Evolutionary conservation across 2,797 vertebrate species (phyloP), one percentile per base, ranked within the genome.

Genomic region (Xenops minutus): DNA sequence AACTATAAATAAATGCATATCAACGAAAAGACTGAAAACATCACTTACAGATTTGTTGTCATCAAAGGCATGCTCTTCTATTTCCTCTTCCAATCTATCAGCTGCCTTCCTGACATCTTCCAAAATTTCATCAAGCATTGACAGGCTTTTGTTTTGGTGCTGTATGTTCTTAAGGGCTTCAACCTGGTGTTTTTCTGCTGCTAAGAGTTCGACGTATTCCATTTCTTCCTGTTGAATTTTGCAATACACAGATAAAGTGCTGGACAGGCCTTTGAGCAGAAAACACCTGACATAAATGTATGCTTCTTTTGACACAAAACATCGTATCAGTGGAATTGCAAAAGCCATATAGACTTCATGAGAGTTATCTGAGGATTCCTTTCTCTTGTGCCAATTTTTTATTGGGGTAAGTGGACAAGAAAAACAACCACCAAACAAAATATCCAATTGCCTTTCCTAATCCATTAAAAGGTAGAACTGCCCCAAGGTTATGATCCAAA

Each of bases 81-180:
- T 99, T 94, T 99, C 98, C 92, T 99, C 99, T 96, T 99, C 99
- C 37, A 99, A 95, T 8, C 99, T 98, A 94, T 99, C 99, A 2
- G 99, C 99, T n/a, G 99, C 99, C 96, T 98, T 99, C 93, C 98
- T 97, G 68, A 99, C 99, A 6, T 99, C 99, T 97, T 99, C 99
- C 29, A 99, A 98, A 92, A 99, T 99, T 97, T 99, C 99, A 75
- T 99, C 99, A 29, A 99, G 98, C 79, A 99, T 98, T 14, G 99
- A 99, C 20, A 99, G 96, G 59, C 99, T 99, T 97, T 98, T 99
- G 97, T 99, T 99, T 75, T 98, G 98, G 87, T 99, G 98, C 82
- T 99, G 98, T 66, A 98, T 98, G 18, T 93, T 99, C 96, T 99
- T 99, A 56, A 98, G 96, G 29, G 98, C 99, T 97, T 99, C 99